Conservation (phyloP, 2,113 vertebrate genomes). For the Abramis brama region DNA sequence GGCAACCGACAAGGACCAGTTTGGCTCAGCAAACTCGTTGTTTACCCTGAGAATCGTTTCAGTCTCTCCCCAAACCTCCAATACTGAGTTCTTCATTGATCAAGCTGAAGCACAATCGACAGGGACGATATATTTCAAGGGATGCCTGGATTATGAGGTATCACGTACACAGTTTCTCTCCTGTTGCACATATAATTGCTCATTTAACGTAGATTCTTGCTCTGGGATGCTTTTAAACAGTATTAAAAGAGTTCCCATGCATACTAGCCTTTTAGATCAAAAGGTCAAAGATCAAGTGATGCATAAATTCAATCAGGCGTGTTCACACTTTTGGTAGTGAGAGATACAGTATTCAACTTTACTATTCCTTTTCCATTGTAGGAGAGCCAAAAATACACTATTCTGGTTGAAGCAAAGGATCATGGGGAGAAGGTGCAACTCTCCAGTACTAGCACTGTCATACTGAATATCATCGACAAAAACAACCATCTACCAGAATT, state of each 20-base stretch:
- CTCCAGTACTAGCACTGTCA: conserved; percentile 64
- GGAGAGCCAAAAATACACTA: conserved; percentile 60
- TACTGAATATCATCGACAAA: conserved; percentile 62
- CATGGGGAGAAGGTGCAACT: conserved; percentile 39
- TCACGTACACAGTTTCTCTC: background rate
- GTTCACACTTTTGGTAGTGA: too few relatives aligned
- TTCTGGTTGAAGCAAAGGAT: conserved; percentile 70
- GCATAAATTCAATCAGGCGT: too few relatives aligned
- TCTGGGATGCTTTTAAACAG: too few relatives aligned
- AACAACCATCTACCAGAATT: conserved; percentile 67
- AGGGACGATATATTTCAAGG: conserved; percentile 67
- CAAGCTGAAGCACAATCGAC: accelerated
- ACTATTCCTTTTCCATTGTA: conserved; percentile 9
- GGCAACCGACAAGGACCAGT: conserved; percentile 1
- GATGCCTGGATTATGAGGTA: conserved; percentile 74
- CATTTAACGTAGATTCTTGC: background rate
- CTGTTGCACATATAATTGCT: background rate
- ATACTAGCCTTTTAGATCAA: background rate
- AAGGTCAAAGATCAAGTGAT: background rate
- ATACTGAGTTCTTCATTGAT: conserved; percentile 64
- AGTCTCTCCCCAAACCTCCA: conserved; percentile 55
- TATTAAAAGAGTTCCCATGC: background rate
- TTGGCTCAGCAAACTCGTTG: background rate
- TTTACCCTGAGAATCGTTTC: conserved; percentile 61
- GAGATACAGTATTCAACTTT: background rate